Base-by-base conservation (phyloP, 92 coral and sea anemone species). In the Parazoanthus darwini region DNA sequence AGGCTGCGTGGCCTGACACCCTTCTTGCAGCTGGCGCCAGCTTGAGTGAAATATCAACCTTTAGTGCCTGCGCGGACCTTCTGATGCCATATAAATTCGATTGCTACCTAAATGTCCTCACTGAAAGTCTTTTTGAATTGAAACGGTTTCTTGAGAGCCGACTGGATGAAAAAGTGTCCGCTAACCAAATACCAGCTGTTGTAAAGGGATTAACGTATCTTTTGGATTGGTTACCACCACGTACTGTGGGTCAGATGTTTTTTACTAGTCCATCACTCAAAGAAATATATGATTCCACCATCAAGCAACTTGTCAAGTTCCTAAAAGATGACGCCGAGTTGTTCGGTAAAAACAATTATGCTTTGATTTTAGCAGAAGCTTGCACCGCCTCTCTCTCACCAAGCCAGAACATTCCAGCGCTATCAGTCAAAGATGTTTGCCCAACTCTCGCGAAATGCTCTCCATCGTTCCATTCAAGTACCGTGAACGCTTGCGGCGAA, bases 371-470 rank as follows among this genome's bases (percentile, higher is more conserved):
- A 71, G 48, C 46, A 48, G 76, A 68, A 88, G 91, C 91, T 29
- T 88, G 91, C 76, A 0, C 74, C 6, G 11, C 14, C 33, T 18
- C 70, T 63, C 70, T 63, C 8, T 39, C 65, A 42, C 89, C 91
- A 48, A 14, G 59, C 26, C 91, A 81, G 82, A 82, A 88, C 15
- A 14, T 80, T 29, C 91, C 91, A 18, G 70, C 51, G 39, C 74
- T 88, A 16, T 82, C 91, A 54, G 87, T 82, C 76, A 88, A 82
- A 88, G 91, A 88, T 88, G 91, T 88, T 88, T 88, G 91, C 67
- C 91, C 91, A 15, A 82, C 87, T 35, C 82, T 88, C 54, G 70
- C 73, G 38, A 43, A 36, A 82, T 88, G 91, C 82, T 44, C 91
- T 38, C 29, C 71, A 20, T 86, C 90, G 15, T 77, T 80, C 74